Percentiles rank a stretch among this genome's conserved stretches.
These are phyloP conservation scores for Zaprionus obscuricornis DNA, from an alignment of 2,888 invertebrate genomes.

Conservation along the genomic window DNA sequence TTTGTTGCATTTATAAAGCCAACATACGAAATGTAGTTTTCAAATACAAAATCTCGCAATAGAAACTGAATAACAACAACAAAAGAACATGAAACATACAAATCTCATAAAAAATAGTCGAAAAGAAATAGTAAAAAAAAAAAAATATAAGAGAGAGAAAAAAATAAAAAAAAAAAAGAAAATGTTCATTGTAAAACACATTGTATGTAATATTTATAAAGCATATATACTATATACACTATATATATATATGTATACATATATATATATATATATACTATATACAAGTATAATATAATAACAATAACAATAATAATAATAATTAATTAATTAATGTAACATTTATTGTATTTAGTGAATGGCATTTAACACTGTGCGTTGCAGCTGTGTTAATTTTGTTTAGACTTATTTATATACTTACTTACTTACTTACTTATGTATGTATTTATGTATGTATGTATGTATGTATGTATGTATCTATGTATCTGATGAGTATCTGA, in stretches of 20 bases:
- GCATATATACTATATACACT: conserved; percentile 53
- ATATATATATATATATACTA: conserved; percentile 19
- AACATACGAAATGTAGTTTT: conserved; percentile 43
- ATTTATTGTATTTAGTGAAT: conserved; percentile 73
- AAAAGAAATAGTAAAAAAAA: conserved; percentile 5
- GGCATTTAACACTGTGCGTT: conserved; percentile 76
- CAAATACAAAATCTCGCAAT: conserved; percentile 18
- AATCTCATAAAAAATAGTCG: conserved; percentile 49
- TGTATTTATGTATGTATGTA: conserved; percentile 32
- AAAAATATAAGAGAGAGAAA: conserved; percentile 7
- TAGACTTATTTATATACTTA: conserved; percentile 64
- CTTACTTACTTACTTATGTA: conserved; percentile 13
- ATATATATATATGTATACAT: conserved; percentile 26
- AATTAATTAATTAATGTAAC: conserved; percentile 52
- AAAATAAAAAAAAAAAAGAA: conserved; percentile 14
- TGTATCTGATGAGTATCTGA: too few relatives aligned
- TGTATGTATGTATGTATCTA: conserved; percentile 54
- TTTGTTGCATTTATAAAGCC: conserved; percentile 54
- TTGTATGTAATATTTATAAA: conserved; percentile 60
- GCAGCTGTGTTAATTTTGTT: conserved; percentile 67
- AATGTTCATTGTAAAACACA: conserved; percentile 47
- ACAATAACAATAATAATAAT: conserved; percentile 39
- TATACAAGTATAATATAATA: conserved; percentile 34
- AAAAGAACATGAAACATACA: conserved; percentile 8
- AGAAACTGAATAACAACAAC: conserved; percentile 8